These are phyloP conservation scores for Holothuria scabra DNA, from an alignment of 53 echinoderm and acorn worm species.

Conservation along the genomic window DNA sequence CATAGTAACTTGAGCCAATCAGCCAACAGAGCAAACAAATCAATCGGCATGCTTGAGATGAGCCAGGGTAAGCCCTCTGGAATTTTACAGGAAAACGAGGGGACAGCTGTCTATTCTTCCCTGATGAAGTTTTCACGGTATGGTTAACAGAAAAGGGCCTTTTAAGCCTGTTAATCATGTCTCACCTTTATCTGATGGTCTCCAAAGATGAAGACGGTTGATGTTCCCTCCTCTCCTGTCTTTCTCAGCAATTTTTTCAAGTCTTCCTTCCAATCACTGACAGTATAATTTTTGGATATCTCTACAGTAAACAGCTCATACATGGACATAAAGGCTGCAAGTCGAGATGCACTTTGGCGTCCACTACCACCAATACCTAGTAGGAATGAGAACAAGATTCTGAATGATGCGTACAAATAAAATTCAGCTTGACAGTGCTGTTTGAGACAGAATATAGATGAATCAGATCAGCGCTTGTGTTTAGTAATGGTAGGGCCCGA, in stretches of 20 bases:
- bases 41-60: too few species aligned
- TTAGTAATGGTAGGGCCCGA: too few species aligned
- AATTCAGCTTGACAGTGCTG: not conserved
- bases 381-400: not conserved
- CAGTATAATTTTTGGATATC: slow-evolving; percentile 93
- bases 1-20: too few species aligned
- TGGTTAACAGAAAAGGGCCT: too few species aligned
- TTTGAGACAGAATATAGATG: not conserved
- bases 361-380: slow-evolving; percentile 97
- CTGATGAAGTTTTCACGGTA: too few species aligned
- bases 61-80: too few species aligned
- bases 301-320: slow-evolving; percentile 91
- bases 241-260: slow-evolving; percentile 84
- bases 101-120: too few species aligned
- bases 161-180: not conserved
- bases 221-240: slow-evolving; percentile 86
- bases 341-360: slow-evolving; percentile 82
- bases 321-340: slow-evolving; percentile 94
- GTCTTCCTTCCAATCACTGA: slow-evolving; percentile 94
- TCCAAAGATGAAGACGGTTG: slow-evolving; percentile 93
- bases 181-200: slow-evolving; percentile 95
- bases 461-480: too few species aligned
- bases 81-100: too few species aligned
- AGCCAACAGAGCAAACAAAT: too few species aligned
- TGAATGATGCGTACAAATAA: not conserved